Evolutionary conservation across 2,888 invertebrate species (phyloP).

Genomic region (Neoascia interrupta): DNA sequence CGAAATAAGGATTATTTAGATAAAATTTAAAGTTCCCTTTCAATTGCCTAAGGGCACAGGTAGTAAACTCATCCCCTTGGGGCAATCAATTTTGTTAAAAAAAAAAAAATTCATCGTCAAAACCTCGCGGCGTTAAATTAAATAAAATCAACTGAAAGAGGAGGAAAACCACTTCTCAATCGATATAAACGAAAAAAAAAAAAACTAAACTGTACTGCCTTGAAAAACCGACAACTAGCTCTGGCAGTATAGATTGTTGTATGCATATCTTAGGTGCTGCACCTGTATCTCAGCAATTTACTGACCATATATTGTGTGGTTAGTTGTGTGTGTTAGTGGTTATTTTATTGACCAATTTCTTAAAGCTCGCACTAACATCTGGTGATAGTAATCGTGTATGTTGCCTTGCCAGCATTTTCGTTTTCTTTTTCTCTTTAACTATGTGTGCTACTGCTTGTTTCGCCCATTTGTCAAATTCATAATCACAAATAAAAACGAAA

Average conservation of each 20-base stretch:
- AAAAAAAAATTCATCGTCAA: constrained; percentile 3
- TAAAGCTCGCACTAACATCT: no score
- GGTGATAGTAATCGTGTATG: no score
- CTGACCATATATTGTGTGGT: background rate
- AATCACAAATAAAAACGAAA: constrained; percentile 1
- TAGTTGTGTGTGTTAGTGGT: background rate
- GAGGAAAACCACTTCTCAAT: constrained; percentile 64
- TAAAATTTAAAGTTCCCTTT: constrained; percentile 42
- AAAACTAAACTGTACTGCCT: constrained; percentile 59
- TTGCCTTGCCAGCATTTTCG: constrained; percentile 8
- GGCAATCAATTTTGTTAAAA: background rate
- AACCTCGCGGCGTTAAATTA: background rate
- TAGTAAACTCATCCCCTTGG: no score
- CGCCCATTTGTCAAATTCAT: constrained; percentile 9
- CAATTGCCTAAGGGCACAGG: no score
- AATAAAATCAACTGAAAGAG: constrained; percentile 27
- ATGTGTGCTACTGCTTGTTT: background rate
- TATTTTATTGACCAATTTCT: background rate
- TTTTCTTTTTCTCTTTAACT: background rate
- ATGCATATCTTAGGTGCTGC: constrained; percentile 52
- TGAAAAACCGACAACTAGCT: constrained; percentile 63
- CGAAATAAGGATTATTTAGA: constrained; percentile 17
- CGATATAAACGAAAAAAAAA: constrained; percentile 14
- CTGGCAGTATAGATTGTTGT: constrained; percentile 41
- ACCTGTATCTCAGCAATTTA: constrained; percentile 51